Evolutionary conservation across 2,113 vertebrate genomes (phyloP).

Genomic region (Junco hyemalis): DNA sequence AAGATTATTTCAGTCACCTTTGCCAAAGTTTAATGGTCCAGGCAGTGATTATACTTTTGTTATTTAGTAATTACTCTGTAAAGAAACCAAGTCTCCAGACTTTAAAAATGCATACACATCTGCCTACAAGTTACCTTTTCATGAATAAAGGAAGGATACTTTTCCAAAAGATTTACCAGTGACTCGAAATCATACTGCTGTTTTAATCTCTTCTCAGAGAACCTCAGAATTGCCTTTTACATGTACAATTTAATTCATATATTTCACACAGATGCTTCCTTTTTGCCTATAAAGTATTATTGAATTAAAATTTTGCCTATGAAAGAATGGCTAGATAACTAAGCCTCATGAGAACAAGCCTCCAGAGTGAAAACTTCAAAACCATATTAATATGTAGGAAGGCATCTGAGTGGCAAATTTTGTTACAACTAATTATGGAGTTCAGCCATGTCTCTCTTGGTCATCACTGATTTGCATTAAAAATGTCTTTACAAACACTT

Average conservation of each 20-base stretch:
- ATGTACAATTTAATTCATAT: not conserved
- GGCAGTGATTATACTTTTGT: slow-evolving; percentile 11
- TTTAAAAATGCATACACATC: not conserved
- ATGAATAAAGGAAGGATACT: not conserved
- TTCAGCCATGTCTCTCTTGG: not conserved
- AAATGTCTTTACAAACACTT: not conserved
- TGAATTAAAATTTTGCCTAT: not conserved
- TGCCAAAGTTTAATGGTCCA: slow-evolving; percentile 33
- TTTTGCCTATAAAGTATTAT: not conserved
- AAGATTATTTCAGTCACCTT: slow-evolving; percentile 36
- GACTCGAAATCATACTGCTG: not conserved
- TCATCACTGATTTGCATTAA: not conserved
- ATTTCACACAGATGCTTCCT: not conserved
- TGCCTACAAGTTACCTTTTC: not conserved
- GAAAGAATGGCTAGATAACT: not conserved
- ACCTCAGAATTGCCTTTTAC: not conserved
- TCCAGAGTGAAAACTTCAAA: not conserved
- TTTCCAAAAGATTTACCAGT: not conserved
- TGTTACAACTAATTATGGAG: not conserved
- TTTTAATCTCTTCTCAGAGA: not conserved
- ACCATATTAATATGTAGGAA: not conserved
- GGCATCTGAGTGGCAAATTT: not conserved
- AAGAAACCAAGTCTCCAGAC: not conserved
- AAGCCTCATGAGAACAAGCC: not conserved
- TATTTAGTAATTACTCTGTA: not conserved